Base-by-base conservation (phyloP, 2,888 invertebrate genomes). In the Lasioglossum villosulum region DNA sequence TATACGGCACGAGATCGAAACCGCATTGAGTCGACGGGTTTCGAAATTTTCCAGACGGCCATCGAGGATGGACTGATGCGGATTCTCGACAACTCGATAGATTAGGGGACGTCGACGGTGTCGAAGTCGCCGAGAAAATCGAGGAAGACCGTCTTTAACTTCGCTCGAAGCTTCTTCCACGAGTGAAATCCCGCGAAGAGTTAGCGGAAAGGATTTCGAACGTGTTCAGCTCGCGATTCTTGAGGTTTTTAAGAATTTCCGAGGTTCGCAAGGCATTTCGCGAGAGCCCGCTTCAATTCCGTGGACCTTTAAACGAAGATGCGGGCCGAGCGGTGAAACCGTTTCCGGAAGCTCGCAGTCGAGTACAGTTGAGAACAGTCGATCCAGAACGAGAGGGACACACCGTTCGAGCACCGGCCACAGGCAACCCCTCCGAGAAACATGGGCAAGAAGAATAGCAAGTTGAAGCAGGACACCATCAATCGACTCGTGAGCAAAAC, bases 361-460 rank as follows among this genome's bases (percentile, higher is more conserved):
- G 27, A 63, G 78, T 75, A 74, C 16, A 75, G 23, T 14, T 16
- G 72, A 23, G 23, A 34, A 48, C 3, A 23, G n/a, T 3, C 23
- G 45, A 68, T 5, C 48, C 27, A 23, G 63, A 12, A 34, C 52
- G 56, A 39, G 42, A 27, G 37, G 27, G 63, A 27, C 42, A 73
- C 39, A 73, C 23, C 68, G 72, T 39, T 52, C 63, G 68, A 68
- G 45, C 56, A 39, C 72, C 39, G 73, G 52, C 68, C 71, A 59
- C 27, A 80, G 66, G 59, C 68, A 59, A 68, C 27, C 66, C 76
- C 16, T 19, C 0, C 37, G 70, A 63, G 80, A 91, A 96, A 96
- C 93, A 99, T 99, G 99, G 99, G 99, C 94, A 99, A 99, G 97
- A 98, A 98, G 96, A 98, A 98, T 95, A 99, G 98, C 83, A 99